These are phyloP conservation scores for Leucoraja erinaceus DNA, from an alignment of 2,113 vertebrate genomes.

Conservation along the genomic window DNA sequence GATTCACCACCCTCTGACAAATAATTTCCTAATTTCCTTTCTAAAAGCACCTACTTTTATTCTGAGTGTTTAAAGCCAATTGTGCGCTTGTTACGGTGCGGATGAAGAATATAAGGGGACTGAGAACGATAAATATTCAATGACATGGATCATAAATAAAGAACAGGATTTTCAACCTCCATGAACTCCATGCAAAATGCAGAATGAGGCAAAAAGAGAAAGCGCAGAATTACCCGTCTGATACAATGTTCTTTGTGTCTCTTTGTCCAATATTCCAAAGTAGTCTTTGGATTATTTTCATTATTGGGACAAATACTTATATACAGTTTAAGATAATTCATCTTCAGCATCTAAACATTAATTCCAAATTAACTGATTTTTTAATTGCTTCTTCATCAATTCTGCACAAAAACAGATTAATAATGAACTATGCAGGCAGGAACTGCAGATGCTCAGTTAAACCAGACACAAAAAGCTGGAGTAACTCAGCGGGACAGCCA, in stretches of 20 bases:
- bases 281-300: background rate
- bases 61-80: background rate
- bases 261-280: too few species aligned
- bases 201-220: background rate
- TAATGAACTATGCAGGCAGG: background rate
- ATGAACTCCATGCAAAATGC: background rate
- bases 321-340: background rate
- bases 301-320: background rate
- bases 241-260: too few species aligned
- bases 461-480: too few species aligned
- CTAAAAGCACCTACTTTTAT: too few species aligned
- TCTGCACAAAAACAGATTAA: background rate
- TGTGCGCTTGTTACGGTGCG: background rate
- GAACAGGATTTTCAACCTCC: background rate
- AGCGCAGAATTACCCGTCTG: too few species aligned
- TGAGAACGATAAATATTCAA: too few species aligned
- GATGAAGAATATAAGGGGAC: background rate
- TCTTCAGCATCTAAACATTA: background rate
- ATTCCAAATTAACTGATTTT: background rate
- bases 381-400: background rate
- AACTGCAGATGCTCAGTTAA: too few species aligned
- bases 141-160: background rate
- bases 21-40: too few species aligned
- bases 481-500: too few species aligned
- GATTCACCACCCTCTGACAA: too few species aligned